Percentiles rank a stretch among this genome's conserved stretches.
These are phyloP conservation scores for Podiceps cristatus DNA, from an alignment of 2,113 vertebrate genomes.

Conservation along the genomic window DNA sequence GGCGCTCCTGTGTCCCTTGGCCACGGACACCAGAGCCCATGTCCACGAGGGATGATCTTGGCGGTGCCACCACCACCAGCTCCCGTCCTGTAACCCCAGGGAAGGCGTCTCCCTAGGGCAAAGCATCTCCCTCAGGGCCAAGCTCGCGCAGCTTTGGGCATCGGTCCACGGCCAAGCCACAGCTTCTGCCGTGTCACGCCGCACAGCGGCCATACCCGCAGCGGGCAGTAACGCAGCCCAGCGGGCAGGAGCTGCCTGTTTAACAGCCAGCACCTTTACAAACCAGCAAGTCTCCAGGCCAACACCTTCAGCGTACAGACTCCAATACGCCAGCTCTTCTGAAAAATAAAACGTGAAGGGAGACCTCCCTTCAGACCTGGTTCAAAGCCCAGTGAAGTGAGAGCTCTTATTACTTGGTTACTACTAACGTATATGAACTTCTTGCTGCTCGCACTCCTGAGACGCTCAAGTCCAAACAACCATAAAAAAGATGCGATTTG, in stretches of 20 bases:
- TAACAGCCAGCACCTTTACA: background rate
- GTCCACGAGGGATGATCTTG: background rate
- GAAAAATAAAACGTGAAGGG: background rate
- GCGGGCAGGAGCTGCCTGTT: background rate
- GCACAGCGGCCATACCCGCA: background rate
- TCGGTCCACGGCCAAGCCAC: background rate
- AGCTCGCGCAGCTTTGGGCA: background rate
- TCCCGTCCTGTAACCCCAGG: background rate
- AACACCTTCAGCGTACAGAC: background rate
- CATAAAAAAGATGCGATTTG: conserved; percentile 15
- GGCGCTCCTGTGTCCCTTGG: background rate
- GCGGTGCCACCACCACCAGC: background rate
- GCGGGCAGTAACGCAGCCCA: background rate
- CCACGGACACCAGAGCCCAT: background rate
- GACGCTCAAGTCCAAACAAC: background rate
- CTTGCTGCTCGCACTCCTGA: background rate
- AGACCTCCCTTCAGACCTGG: background rate
- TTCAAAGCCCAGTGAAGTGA: background rate
- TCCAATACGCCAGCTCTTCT: fast-evolving
- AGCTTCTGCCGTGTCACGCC: background rate
- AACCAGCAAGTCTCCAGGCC: background rate
- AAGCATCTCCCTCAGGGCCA: background rate
- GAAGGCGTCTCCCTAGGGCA: background rate
- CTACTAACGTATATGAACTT: background rate
- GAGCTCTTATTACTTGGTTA: background rate